Conservation (phyloP, 1,140 invertebrate species). For the Magallana ariakensis region DNA sequence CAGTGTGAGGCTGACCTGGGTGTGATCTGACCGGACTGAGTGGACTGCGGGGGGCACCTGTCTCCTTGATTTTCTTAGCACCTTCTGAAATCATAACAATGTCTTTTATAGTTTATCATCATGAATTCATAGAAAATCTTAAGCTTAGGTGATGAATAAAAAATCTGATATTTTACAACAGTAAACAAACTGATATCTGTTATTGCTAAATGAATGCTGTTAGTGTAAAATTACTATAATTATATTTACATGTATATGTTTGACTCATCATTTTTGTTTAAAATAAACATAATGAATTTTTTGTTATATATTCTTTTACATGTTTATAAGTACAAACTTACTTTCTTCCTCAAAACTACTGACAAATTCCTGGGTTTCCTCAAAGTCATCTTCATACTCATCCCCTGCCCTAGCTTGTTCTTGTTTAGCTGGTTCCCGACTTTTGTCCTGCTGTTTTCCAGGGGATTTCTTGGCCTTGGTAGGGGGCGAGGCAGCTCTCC, state of each 20-base stretch:
- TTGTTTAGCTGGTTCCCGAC: conserved; percentile 49
- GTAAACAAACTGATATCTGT: too few species aligned
- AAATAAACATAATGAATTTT: not conserved
- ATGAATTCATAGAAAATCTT: too few species aligned
- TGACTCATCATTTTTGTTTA: too few species aligned
- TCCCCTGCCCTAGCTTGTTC: conserved; percentile 37
- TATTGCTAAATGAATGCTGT: too few species aligned
- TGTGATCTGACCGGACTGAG: not conserved
- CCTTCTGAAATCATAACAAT: not conserved
- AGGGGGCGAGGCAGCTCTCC: conserved; percentile 17
- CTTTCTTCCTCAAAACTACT: conserved; percentile 60
- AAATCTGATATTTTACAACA: too few species aligned
- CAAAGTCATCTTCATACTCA: conserved; percentile 69
- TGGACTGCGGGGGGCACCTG: conserved; percentile 3
- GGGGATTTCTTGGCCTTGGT: conserved; percentile 52
- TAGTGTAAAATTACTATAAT: too few species aligned
- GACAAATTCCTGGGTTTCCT: conserved; percentile 66
- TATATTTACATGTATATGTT: too few species aligned
- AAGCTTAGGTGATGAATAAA: too few species aligned
- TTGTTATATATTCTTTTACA: not conserved
- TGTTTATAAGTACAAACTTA: not conserved
- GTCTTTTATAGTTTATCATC: too few species aligned
- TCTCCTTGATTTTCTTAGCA: conserved; percentile 16
- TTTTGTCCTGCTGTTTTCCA: conserved; percentile 47
- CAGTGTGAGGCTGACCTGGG: not conserved